Percentiles rank a stretch among this genome's conserved stretches.
These are phyloP conservation scores for Platysternon megacephalum DNA, from an alignment of 2,113 vertebrate genomes.

Conservation along the genomic window DNA sequence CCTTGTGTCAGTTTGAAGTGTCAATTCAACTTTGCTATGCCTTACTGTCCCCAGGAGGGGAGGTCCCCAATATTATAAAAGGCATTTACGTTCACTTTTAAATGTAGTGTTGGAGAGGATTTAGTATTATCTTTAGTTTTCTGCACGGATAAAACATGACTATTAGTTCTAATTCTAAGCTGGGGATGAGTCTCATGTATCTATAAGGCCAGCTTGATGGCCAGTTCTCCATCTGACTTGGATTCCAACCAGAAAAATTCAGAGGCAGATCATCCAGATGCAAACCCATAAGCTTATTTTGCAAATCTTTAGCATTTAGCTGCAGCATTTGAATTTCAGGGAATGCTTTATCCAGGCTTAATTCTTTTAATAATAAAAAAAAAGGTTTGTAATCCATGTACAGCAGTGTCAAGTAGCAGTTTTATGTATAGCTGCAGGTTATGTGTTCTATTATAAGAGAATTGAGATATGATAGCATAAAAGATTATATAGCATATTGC, in stretches of 20 bases:
- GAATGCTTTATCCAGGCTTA: slow-evolving; percentile 56
- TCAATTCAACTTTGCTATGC: not conserved
- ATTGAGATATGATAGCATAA: slow-evolving; percentile 55
- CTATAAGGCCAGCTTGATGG: not conserved
- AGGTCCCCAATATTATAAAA: not conserved
- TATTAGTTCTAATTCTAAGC: not conserved
- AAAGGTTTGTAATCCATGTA: slow-evolving; percentile 34
- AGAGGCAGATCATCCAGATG: slow-evolving; percentile 29
- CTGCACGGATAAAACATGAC: not conserved
- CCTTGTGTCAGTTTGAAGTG: not conserved
- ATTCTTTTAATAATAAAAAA: not conserved
- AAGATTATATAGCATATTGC: slow-evolving; percentile 56
- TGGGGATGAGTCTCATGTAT: not conserved
- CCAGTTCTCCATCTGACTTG: not conserved
- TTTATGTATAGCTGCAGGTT: slow-evolving; percentile 62
- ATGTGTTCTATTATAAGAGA: slow-evolving; percentile 63
- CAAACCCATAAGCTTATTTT: slow-evolving; percentile 55
- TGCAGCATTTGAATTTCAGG: slow-evolving; percentile 54
- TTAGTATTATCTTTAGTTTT: not conserved
- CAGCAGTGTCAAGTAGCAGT: slow-evolving; percentile 42
- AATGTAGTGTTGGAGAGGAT: not conserved
- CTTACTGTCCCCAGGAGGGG: not conserved
- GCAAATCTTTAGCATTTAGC: slow-evolving; percentile 32
- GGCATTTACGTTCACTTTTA: not conserved
- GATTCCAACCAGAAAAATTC: slow-evolving; percentile 23